Percentiles rank a stretch among this genome's conserved stretches.
These are phyloP conservation scores for Allobates femoralis DNA, from an alignment of 2,797 vertebrate species.

Conservation along the genomic window DNA sequence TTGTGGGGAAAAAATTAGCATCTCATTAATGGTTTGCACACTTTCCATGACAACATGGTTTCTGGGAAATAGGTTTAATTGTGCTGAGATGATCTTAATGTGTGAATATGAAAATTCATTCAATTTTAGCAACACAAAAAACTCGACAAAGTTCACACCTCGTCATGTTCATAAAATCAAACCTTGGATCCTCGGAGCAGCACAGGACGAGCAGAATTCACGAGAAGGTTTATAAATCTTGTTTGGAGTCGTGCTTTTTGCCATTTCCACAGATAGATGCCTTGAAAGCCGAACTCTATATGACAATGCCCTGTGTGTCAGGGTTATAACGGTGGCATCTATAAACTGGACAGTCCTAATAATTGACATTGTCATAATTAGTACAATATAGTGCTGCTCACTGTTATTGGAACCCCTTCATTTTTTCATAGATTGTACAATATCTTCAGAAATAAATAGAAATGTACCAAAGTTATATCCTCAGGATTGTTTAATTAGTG, in stretches of 20 bases:
- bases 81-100: background rate
- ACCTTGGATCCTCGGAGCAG: background rate
- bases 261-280: background rate
- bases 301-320: background rate
- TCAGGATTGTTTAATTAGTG: too few species aligned
- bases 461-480: too few species aligned
- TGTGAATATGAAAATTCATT: conserved; percentile 4
- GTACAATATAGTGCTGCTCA: too few species aligned
- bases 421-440: too few species aligned
- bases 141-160: background rate
- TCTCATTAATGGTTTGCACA: conserved; percentile 13
- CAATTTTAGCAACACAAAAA: background rate
- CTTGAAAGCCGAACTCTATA: background rate
- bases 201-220: background rate
- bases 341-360: background rate
- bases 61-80: background rate
- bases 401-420: too few species aligned
- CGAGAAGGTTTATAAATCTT: background rate
- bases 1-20: conserved; percentile 10
- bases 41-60: background rate
- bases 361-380: background rate
- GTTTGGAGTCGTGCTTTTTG: background rate
- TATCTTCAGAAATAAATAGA: too few species aligned
- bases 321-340: background rate
- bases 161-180: background rate